Evolutionary conservation across 2,888 invertebrate species (phyloP), one percentile per base, ranked within the genome.

Genomic region (Lepidonotus clava): DNA sequence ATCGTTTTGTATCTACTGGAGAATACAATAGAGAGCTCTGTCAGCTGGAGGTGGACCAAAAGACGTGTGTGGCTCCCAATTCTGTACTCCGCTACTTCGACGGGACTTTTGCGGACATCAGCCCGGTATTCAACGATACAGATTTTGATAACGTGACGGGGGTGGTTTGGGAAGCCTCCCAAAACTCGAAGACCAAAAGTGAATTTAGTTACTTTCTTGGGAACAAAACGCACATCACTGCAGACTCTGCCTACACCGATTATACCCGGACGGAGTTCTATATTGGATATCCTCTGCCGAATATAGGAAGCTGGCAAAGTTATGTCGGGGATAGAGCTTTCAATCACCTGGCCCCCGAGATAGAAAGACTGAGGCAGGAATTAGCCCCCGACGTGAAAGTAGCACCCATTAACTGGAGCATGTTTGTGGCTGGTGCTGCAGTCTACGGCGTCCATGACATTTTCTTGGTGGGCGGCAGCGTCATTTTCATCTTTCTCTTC

Each of bases 81-180:
- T 90, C 90, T 8, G 38, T 90, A 18, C 24, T 90, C 2, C 85
- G 90, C 14, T 90, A 86, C 76, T 90, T 90, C 41, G 90, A 90
- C 56, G 90, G 90, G 18, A 88, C 89, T 24, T 87, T 53, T 56
- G 18, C 53, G 28, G 28, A 84, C 40, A n/a, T 89, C 0, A 67
- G 83, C 67, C 84, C 87, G 21, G 53, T 87, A 6, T 89, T 90
- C 56, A 86, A 88, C 86, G 90, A 90, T 80, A 88, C 90, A n/a
- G 80, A 83, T 1, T 90, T 88, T 83, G 46, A 85, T n/a, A 88
- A 90, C 76, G 88, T 90, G 14, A 24, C 86, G 1, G 40, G 51
- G 21, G 89, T 90, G 0, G 18, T 90, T 28, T 46, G 85, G 24
- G 86, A 88, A 21, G 90, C 90, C 6, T 67, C 87, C 34, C 85